Evolutionary conservation across 2,888 invertebrate genomes (phyloP), one percentile per base, ranked within the genome.

Genomic region (Acholoe squamosa): DNA sequence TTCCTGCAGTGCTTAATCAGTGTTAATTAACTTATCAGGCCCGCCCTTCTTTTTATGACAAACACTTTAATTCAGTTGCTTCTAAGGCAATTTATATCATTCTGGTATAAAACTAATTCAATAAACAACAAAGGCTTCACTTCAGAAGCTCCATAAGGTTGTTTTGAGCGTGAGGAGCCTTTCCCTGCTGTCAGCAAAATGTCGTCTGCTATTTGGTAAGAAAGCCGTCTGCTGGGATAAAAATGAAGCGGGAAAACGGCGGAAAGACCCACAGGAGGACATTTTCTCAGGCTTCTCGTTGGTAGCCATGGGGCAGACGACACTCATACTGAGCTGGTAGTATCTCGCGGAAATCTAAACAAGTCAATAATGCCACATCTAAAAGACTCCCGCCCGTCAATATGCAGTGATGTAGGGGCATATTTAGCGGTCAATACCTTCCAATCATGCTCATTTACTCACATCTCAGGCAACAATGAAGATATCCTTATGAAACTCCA

Each of bases 291-390:
- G 71, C 71, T 22, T 71, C 71, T 71, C 71, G 19, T 71, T 71
- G 71, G 71, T 71, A 28, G 71, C 71, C 71, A 7, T 5, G n/a
- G 31, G 71, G 71, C 71, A 71, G 71, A 71, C 71, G 71, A 71
- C 71, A 71, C 3, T 28, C 71, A 71, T 28, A 71, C 71, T 43
- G 25, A 7, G 28, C 71, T 28, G 71, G 28, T 71, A 25, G 28
- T 71, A 28, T 71, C 71, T 28, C 28, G 71, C 71, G 71, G 71
- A 71, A 71, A 71, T 71, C 71, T 71, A 71, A 71, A 71, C 71
- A 71, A 71, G 71, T 71, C 71, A 71, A 71, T 71, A 71, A 71
- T 25, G 31, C 71, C 71, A 71, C 71, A 71, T 71, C 71, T 71
- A 71, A 71, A 71, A 71, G 71, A 25, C 25, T 71, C 71, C 3